phyloP scores from a whole-genome alignment of 2,113 vertebrate species.

The Solea solea region DNA sequence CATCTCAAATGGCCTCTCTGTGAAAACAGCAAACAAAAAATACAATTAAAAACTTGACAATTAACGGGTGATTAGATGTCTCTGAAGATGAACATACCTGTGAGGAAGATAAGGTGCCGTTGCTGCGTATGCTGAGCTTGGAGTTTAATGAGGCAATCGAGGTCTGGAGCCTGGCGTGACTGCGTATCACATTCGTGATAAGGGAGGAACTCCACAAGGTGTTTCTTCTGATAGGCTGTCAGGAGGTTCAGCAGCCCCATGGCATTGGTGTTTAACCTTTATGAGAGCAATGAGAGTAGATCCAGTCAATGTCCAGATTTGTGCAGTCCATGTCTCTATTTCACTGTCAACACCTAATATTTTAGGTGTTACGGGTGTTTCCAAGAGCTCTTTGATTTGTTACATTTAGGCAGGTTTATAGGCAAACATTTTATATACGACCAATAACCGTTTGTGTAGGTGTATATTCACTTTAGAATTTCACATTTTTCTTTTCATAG shows the following conservation, averaged over 20 bases:
- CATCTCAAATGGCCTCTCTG: constrained; percentile 88
- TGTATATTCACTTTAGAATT: no score
- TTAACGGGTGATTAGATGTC: background rate
- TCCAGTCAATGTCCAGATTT: background rate
- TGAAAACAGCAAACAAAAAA: background rate
- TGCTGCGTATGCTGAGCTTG: constrained; percentile 94
- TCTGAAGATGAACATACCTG: constrained; percentile 79
- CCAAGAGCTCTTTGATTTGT: no score
- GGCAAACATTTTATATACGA: no score
- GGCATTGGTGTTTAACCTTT: constrained; percentile 89
- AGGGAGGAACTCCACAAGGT: constrained; percentile 94
- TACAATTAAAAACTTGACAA: background rate
- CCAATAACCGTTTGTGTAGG: no score
- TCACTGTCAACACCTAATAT: no score
- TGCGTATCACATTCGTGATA: constrained; percentile 95
- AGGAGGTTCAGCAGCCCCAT: constrained; percentile 88
- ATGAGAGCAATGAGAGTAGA: constrained; percentile 5
- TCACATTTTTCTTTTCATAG: no score
- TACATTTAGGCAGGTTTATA: no score
- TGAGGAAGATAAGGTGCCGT: constrained; percentile 92
- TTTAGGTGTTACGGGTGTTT: no score
- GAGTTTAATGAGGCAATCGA: constrained; percentile 93
- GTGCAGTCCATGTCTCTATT: no score
- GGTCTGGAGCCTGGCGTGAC: constrained; percentile 89
- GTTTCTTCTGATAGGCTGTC: constrained; percentile 91